phyloP scores from a whole-genome alignment of 2,797 vertebrate genomes.

The Thalassophryne amazonica region DNA sequence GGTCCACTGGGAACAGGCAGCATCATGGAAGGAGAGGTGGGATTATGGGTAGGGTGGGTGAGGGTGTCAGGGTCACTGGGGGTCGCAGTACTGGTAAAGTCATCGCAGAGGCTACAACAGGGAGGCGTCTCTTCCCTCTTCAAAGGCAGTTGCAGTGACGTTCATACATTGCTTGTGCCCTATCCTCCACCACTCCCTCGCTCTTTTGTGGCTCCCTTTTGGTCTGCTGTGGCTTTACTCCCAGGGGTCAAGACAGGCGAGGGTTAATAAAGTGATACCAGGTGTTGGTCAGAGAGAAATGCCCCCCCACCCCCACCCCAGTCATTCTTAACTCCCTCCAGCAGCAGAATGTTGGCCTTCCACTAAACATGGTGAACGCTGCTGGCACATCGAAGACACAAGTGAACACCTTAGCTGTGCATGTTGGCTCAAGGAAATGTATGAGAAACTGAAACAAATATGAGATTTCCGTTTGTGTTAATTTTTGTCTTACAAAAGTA shows the following conservation, averaged over 20 bases:
- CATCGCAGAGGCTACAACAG: conserved; percentile 73
- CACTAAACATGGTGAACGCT: conserved; percentile 69
- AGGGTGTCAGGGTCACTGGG: conserved; percentile 70
- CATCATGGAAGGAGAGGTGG: conserved; percentile 53
- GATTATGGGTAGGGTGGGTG: conserved; percentile 20
- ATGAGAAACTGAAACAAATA: too few relatives aligned
- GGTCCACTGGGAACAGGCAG: conserved; percentile 73
- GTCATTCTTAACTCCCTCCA: conserved; percentile 48
- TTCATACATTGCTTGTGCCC: conserved; percentile 45
- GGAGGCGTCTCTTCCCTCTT: conserved; percentile 74
- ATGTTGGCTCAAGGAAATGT: too few relatives aligned
- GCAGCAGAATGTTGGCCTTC: conserved; percentile 63
- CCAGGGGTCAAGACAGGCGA: conserved; percentile 75
- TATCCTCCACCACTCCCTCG: conserved; percentile 32
- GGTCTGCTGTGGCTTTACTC: conserved; percentile 71
- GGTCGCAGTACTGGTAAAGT: conserved; percentile 83
- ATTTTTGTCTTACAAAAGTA: too few relatives aligned
- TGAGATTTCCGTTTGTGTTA: too few relatives aligned
- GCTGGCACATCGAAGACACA: conserved; percentile 44
- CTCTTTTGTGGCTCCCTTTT: conserved; percentile 60
- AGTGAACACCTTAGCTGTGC: conserved; percentile 16
- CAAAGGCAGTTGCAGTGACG: conserved; percentile 74
- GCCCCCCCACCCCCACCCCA: not conserved
- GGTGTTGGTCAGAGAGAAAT: conserved; percentile 74
- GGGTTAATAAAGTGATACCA: conserved; percentile 88